Base-by-base conservation (phyloP, 2,797 vertebrate species). In the Lacerta agilis region DNA sequence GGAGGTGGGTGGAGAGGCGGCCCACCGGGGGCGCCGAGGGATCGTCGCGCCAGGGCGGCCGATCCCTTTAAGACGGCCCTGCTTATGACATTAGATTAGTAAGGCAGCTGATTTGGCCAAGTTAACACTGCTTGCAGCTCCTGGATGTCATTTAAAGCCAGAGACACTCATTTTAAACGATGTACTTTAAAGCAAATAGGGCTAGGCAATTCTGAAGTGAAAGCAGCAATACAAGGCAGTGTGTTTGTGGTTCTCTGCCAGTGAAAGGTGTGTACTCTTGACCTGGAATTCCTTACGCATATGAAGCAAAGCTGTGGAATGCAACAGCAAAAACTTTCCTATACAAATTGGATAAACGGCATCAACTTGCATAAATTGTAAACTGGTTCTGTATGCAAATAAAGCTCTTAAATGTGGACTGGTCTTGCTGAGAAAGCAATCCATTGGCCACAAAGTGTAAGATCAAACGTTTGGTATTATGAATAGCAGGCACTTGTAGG, bases 131-230 rank as follows among this genome's bases (percentile, higher is more conserved):
- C 9, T 20, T 41, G 71, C 78, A 67, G 49, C 4, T 27, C 8
- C 36, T 78, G 11, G 61, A 7, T 86, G 29, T 0, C 36, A 49
- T 20, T 78, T 83, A 64, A 61, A 72, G 9, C 17, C 45, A 3
- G 10, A 8, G 29, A 9, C 15, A 5, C 17, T n/a, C 11, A 0
- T 27, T 79, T 43, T 61, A 67, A 77, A 27, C 64, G 29, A 23
- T 67, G 78, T 82, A 41, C 61, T 29, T 55, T 36, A 27, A 3
- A 49, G 29, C 20, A 33, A 45, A 71, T 71, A 17, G 0, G 64
- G 78, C 45, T 45, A 36, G 76, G 1, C 7, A 83, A 33, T 58
- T 3, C 2, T 58, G 45, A n/a, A 15, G 1, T 49, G 9, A 55
- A 78, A 89, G 8, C 58, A 86, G 7, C 25, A 38, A 33, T 13